Conservation (phyloP, 92 coral and sea anemone genomes). For the Blastomussa wellsi region DNA sequence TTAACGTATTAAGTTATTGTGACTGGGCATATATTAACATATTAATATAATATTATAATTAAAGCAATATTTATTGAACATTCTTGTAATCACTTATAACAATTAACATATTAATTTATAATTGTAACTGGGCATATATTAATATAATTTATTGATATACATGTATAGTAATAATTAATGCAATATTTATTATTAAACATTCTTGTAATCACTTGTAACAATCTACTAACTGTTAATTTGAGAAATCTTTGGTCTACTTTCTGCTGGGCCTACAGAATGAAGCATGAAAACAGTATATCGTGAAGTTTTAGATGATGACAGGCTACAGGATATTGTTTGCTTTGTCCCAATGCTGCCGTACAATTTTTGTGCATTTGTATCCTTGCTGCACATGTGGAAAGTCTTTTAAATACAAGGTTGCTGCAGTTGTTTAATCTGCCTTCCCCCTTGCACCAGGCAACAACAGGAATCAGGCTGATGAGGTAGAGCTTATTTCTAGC, state of each 20-base stretch:
- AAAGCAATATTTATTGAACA: not conserved
- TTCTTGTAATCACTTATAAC: not conserved
- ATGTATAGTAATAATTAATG: too few relatives aligned
- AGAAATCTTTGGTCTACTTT: not conserved
- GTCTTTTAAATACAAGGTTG: not conserved
- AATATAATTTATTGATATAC: too few relatives aligned
- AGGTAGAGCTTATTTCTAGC: not conserved
- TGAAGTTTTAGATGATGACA: not conserved
- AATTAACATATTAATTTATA: not conserved
- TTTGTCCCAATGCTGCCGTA: not conserved
- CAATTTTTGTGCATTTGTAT: not conserved
- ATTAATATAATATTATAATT: too few relatives aligned
- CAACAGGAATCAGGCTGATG: not conserved
- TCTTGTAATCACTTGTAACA: too few relatives aligned
- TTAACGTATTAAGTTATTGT: not conserved
- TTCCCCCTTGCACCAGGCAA: conserved; percentile 13
- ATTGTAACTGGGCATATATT: not conserved
- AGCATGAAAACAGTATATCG: too few relatives aligned
- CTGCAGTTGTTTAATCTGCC: not conserved
- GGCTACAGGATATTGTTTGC: not conserved
- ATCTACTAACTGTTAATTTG: not conserved
- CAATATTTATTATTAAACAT: too few relatives aligned
- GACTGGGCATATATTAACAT: not conserved
- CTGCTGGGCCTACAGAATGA: not conserved
- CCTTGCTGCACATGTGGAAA: not conserved